phyloP scores from a whole-genome alignment of 1,140 invertebrate genomes.

The Carposina sasakii region DNA sequence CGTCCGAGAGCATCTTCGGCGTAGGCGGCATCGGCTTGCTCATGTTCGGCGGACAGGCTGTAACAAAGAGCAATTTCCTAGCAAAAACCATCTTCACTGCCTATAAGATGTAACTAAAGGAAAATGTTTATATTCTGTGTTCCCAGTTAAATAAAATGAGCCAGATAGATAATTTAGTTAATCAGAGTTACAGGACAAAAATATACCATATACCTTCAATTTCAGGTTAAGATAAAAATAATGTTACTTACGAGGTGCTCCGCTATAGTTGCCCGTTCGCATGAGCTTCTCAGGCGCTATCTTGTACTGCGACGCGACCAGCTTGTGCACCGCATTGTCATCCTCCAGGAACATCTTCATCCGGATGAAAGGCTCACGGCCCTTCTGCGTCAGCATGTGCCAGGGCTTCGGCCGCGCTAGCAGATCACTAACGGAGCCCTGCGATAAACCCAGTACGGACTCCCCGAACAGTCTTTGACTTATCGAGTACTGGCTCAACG shows the following conservation, averaged over 20 bases:
- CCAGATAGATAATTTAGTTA: too few relatives aligned
- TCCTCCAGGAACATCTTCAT: constrained; percentile 99
- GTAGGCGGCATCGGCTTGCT: constrained; percentile 84
- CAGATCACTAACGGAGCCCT: constrained; percentile 96
- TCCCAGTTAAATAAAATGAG: too few relatives aligned
- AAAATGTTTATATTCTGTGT: too few relatives aligned
- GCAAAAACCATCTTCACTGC: too few relatives aligned
- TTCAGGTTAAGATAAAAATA: constrained; percentile 17
- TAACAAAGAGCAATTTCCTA: too few relatives aligned
- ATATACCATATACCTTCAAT: too few relatives aligned
- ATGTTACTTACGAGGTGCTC: constrained; percentile 81
- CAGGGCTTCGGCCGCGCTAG: constrained; percentile 96
- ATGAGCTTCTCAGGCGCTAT: constrained; percentile 97
- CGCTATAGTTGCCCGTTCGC: constrained; percentile 93
- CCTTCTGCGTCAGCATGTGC: constrained; percentile 98
- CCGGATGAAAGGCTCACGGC: constrained; percentile 95
- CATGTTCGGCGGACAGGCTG: constrained; percentile 81
- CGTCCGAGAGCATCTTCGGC: constrained; percentile 81
- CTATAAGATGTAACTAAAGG: too few relatives aligned
- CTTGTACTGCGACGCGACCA: constrained; percentile 97
- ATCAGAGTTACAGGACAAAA: too few relatives aligned
- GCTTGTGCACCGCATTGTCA: constrained; percentile 96
- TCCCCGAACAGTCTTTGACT: constrained; percentile 99
- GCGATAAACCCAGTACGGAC: constrained; percentile 95
- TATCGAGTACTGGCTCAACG: constrained; percentile 98